Evolutionary conservation across 2,113 vertebrate genomes (phyloP).

Genomic region (Otocyon megalotis): DNA sequence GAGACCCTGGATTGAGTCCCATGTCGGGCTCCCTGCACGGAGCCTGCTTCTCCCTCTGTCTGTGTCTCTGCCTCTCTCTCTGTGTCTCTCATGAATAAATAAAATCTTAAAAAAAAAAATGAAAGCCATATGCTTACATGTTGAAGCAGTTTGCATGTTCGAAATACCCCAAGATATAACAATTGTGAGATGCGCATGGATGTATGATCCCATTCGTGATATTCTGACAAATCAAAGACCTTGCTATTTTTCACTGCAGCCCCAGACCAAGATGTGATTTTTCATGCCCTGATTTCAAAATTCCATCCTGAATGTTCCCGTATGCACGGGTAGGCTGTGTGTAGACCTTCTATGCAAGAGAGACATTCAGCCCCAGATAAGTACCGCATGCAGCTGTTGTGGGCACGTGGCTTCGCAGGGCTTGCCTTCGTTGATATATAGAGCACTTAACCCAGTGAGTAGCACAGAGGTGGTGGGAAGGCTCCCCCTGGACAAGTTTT

Average conservation of each 20-base stretch:
- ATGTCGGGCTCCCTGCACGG: no score
- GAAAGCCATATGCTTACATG: neutral
- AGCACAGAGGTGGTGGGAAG: constrained; percentile 53
- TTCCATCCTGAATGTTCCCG: neutral
- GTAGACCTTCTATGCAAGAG: neutral
- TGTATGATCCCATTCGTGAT: neutral
- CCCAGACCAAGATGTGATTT: neutral
- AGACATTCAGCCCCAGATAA: constrained; percentile 1
- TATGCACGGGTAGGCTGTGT: no score
- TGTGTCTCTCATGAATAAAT: no score
- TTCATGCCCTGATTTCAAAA: neutral
- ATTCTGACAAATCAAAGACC: neutral
- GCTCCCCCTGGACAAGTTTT: constrained; percentile 65
- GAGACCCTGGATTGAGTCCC: no score
- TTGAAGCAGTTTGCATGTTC: neutral
- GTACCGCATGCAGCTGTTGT: neutral
- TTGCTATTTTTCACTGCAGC: neutral
- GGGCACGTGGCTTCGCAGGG: neutral
- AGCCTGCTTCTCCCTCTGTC: no score
- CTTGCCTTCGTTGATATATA: constrained; percentile 57
- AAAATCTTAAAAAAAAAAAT: no score
- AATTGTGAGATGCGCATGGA: neutral
- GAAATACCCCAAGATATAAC: neutral
- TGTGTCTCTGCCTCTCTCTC: no score
- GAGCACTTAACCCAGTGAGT: constrained; percentile 64